Evolutionary conservation across 2,797 vertebrate genomes (phyloP).

Genomic region (Spheniscus humboldti): DNA sequence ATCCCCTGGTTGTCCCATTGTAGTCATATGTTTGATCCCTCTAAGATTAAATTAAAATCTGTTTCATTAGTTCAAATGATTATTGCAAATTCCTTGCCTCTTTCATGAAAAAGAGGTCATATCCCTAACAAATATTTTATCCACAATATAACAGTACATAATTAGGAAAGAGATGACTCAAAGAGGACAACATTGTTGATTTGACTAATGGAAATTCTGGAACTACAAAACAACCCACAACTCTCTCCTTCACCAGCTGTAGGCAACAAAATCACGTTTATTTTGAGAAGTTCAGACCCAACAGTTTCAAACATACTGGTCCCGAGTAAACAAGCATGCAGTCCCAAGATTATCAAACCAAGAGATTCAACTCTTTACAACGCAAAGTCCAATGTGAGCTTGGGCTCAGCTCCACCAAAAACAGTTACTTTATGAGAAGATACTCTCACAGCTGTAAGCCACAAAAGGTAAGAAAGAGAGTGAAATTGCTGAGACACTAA

Average conservation of each 20-base stretch:
- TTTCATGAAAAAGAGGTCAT: background rate
- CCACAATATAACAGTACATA: background rate
- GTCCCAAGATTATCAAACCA: background rate
- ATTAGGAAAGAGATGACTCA: background rate
- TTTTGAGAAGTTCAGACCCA: background rate
- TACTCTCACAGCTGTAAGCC: background rate
- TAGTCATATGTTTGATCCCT: background rate
- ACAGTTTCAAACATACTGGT: background rate
- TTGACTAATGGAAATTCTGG: background rate
- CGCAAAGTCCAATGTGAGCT: background rate
- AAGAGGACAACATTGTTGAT: background rate
- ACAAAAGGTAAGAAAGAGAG: background rate
- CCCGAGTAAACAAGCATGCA: background rate
- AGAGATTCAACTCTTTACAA: background rate
- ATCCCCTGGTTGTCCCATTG: too few relatives aligned
- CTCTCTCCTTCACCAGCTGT: background rate
- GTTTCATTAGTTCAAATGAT: background rate
- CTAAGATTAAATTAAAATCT: background rate
- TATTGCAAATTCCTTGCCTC: background rate
- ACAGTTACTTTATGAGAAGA: background rate
- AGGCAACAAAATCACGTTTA: background rate
- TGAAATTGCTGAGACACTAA: background rate
- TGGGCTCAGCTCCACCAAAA: background rate
- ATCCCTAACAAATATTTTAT: background rate
- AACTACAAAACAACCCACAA: background rate